Evolutionary conservation across 2,113 vertebrate species (phyloP), one percentile per base, ranked within the genome.

Genomic region (Lophura nycthemera): DNA sequence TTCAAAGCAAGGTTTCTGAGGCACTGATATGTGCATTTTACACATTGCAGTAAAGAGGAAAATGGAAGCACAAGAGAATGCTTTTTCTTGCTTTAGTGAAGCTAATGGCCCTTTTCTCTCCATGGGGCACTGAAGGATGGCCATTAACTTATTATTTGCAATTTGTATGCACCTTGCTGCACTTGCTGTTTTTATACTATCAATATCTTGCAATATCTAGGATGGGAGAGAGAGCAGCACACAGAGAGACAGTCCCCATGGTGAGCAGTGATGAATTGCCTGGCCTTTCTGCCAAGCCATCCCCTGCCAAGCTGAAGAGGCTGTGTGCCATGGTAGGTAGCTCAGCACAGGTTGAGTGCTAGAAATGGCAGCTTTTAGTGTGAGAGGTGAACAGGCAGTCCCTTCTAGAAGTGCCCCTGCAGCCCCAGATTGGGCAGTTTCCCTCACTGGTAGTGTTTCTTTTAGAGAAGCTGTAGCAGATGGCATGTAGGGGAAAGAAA

Each of bases 81-180:
- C 17, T 95, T 95, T 92, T 91, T 57, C 57, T 79, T 78, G 38
- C 60, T 74, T 85, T 93, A 72, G 79, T 79, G 84, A 78, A 76
- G 56, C 19, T 88, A 94, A 95, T 89, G 61, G 67, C 77, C 43
- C 25, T 93, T 90, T 45, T 40, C 43, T 91, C 65, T 87, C 82
- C 56, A 34, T 32, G 69, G 59, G 76, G 61, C 0, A 0, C 81
- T 47, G 73, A 57, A 91, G 56, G 61, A 89, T 79, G 3, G 47
- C 73, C 65, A 90, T 94, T 92, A 95, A 83, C 30, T 75, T 93
- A 75, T 91, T 83, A 92, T 94, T 89, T 95, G 88, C 61, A 65
- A 70, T 94, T 61, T 95, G 61, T 74, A 75, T 89, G 84, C 74
- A 92, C 36, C 78, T 95, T 83, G 57, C 43, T 30, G 13, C 50